These are phyloP conservation scores for Takifugu ocellatus DNA, from an alignment of 2,797 vertebrate species.

Conservation along the genomic window DNA sequence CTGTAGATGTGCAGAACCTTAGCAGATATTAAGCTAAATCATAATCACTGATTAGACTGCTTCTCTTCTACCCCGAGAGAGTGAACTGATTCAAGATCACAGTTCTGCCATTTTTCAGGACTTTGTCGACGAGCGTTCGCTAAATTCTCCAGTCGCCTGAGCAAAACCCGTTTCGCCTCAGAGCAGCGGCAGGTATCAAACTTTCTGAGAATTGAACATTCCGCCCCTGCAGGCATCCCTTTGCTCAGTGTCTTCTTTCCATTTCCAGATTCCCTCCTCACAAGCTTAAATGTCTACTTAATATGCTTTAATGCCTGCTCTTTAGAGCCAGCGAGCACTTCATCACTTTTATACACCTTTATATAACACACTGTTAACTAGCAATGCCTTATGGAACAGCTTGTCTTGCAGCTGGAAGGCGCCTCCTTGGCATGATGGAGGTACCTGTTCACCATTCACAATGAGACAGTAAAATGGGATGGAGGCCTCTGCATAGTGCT, in stretches of 20 bases:
- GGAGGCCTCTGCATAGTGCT: conserved; percentile 70
- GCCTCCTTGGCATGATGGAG: conserved; percentile 78
- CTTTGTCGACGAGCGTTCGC: conserved; percentile 21
- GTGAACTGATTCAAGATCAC: background rate
- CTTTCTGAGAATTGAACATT: conserved; percentile 63
- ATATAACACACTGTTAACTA: conserved; percentile 88
- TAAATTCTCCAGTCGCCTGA: conserved; percentile 28
- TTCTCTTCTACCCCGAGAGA: conserved; percentile 9
- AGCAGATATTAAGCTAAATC: too few species aligned
- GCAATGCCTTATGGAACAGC: conserved; percentile 82
- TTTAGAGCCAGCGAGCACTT: conserved; percentile 79
- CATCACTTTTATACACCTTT: conserved; percentile 87
- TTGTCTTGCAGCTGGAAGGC: conserved; percentile 79
- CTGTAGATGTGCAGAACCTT: too few species aligned
- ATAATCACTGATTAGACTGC: too few species aligned
- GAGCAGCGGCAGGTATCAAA: conserved; percentile 61
- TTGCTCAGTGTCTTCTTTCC: conserved; percentile 75
- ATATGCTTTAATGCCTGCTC: conserved; percentile 87
- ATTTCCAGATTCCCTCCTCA: conserved; percentile 79
- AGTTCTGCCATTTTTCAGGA: conserved; percentile 13
- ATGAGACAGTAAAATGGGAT: conserved; percentile 83
- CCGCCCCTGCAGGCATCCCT: conserved; percentile 71
- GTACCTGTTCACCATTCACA: conserved; percentile 80
- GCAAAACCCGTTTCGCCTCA: conserved; percentile 49
- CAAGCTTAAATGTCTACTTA: conserved; percentile 86